Base-by-base conservation (phyloP, 2,888 invertebrate genomes). In the Coronaproctus castanopsis region DNA sequence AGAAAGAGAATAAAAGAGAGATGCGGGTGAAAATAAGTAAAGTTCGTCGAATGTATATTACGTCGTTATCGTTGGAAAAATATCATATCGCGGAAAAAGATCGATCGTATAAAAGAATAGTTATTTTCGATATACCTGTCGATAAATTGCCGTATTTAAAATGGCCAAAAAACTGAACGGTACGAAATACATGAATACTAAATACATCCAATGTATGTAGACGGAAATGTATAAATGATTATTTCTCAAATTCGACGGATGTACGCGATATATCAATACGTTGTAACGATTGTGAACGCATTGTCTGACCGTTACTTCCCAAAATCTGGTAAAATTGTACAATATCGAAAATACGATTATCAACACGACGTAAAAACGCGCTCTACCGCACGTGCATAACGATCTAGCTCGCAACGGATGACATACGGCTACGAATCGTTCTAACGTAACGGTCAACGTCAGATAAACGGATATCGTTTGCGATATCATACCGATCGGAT, bases 401-500 rank as follows among this genome's bases (percentile, higher is more conserved):
- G 88, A 87, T 58, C 89, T 78, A 1, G 93, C 92, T 64, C 82
- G 80, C 57, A 96, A 76, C 0, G 95, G 95, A 70, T 87, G 87
- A 69, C 89, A 89, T 36, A 90, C 89, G 2, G 93, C 93, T 63
- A 95, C 90, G 76, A 92, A 97, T 58, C 96, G 80, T 66, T 79
- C 79, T 49, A 78, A 71, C 1, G 79, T 79, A 62, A 79, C 78
- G 3, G 76, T 76, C 55, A 79, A 73, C 1, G 80, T 80, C 69
- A 96, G 78, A 76, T 95, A 96, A 59, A 92, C 90, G 57, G 93
- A 91, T 62, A 90, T 88, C 63, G 93, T 92, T 74, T 96, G 92
- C 58, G 88, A 85, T 21, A 85, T 85, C 71, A 87, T 80, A 5
- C 87, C 90, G 51, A 92, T 71, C 20, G 93, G 92, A 71, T 82